Evolutionary conservation across 2,797 vertebrate genomes (phyloP).

Genomic region (Anas georgica): DNA sequence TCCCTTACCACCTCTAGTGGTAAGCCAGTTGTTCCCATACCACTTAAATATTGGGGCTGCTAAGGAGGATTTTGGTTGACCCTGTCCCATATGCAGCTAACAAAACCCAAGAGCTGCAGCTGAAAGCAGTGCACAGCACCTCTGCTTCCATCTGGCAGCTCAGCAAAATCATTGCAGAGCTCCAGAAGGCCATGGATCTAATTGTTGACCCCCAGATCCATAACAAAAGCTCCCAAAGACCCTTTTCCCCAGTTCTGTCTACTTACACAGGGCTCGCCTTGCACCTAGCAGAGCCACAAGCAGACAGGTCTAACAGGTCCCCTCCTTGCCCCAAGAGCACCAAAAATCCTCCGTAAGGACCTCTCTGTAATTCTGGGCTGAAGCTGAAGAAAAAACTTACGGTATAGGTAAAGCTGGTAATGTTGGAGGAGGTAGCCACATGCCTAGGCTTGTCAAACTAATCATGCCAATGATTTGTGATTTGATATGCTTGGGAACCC

Average conservation of each 20-base stretch:
- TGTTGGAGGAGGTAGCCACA: not conserved
- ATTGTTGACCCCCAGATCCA: not conserved
- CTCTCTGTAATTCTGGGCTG: too few species aligned
- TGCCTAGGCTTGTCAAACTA: not conserved
- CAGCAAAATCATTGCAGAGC: not conserved
- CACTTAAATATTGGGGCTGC: not conserved
- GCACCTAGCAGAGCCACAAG: too few species aligned
- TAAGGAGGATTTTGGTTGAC: not conserved
- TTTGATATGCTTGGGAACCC: not conserved
- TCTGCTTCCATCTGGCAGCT: not conserved
- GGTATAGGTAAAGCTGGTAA: not conserved
- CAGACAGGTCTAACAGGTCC: too few species aligned
- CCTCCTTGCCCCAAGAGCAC: not conserved
- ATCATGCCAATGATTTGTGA: not conserved
- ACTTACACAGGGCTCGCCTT: not conserved
- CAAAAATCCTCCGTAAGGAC: not conserved
- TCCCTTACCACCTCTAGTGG: not conserved
- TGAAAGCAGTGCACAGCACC: rapidly evolving
- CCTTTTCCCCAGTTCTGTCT: not conserved
- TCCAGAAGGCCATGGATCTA: not conserved
- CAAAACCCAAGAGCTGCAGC: not conserved
- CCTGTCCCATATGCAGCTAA: not conserved
- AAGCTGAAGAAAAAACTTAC: too few species aligned
- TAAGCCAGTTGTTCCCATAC: not conserved
- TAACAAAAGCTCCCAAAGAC: not conserved